These are phyloP conservation scores for Listrodromus nycthemerus DNA, from an alignment of 2,888 invertebrate species.

Conservation along the genomic window DNA sequence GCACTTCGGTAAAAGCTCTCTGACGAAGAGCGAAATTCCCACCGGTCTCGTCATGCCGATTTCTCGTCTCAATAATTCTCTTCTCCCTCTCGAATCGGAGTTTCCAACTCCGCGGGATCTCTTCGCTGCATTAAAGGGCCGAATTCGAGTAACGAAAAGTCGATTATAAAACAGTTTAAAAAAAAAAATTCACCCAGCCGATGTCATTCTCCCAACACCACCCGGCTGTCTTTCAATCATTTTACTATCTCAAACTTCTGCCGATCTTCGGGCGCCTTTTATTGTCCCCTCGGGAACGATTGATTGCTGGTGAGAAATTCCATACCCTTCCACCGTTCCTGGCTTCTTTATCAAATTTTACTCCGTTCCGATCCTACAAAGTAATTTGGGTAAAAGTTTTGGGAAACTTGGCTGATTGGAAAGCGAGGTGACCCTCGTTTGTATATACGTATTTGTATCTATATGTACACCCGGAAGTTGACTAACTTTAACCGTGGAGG, in stretches of 20 bases:
- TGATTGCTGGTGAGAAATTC: conserved; percentile 53
- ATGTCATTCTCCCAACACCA: not conserved
- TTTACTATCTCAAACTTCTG: conserved; percentile 44
- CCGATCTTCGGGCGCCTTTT: conserved; percentile 22
- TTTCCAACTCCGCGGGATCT: not conserved
- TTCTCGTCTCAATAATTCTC: conserved; percentile 34
- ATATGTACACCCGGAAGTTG: conserved; percentile 45
- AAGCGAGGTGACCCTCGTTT: conserved; percentile 40
- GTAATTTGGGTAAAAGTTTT: conserved; percentile 55
- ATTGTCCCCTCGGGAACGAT: conserved; percentile 58
- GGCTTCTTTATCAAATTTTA: conserved; percentile 52
- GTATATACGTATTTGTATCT: not conserved
- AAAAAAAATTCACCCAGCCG: conserved; percentile 38
- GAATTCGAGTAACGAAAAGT: conserved; percentile 48
- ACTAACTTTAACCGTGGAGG: conserved; percentile 55
- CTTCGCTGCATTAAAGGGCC: conserved; percentile 30
- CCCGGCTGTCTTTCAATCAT: conserved; percentile 27
- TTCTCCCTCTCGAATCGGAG: conserved; percentile 29
- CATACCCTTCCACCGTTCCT: conserved; percentile 3
- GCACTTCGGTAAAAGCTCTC: conserved; percentile 17
- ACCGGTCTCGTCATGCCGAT: conserved; percentile 6
- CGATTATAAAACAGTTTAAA: conserved; percentile 67
- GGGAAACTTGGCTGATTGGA: conserved; percentile 57
- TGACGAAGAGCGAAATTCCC: conserved; percentile 4
- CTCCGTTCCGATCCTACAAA: conserved; percentile 48